Conservation (phyloP, 2,797 vertebrate species). For the Xiphorhynchus erythropygius region DNA sequence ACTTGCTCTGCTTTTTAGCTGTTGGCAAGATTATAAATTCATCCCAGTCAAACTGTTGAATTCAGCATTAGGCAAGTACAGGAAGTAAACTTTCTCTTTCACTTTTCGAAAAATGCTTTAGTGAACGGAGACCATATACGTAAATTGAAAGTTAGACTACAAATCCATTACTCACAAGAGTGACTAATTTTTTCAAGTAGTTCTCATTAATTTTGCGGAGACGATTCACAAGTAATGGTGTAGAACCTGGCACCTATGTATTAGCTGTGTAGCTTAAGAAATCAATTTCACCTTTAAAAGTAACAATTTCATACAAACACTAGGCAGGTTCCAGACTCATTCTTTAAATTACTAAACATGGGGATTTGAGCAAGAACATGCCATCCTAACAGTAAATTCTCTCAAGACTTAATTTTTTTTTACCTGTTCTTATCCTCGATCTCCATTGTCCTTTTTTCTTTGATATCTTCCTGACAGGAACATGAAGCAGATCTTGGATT, state of each 20-base stretch:
- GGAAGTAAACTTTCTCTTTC: neutral
- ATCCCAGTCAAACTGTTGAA: neutral
- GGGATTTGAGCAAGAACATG: neutral
- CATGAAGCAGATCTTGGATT: constrained; percentile 34
- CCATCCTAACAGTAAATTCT: neutral
- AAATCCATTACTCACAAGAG: neutral
- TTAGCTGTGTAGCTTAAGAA: neutral
- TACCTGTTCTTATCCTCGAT: constrained; percentile 72
- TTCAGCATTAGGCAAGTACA: neutral
- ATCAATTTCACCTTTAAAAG: neutral
- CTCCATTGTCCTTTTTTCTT: constrained; percentile 64
- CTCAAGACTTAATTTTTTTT: constrained; percentile 25
- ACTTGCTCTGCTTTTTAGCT: neutral
- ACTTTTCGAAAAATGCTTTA: neutral
- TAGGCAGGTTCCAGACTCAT: neutral
- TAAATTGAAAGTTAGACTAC: neutral
- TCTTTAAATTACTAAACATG: neutral
- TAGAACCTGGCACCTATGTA: neutral
- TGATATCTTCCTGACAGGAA: constrained; percentile 19
- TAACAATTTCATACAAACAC: neutral
- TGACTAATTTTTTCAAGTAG: neutral
- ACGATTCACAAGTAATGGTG: neutral
- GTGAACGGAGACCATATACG: neutral
- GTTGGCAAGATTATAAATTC: neutral
- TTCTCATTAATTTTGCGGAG: neutral